Evolutionary conservation across 1,140 invertebrate species (phyloP), one percentile per base, ranked within the genome.

Genomic region (Brachionus rubens): DNA sequence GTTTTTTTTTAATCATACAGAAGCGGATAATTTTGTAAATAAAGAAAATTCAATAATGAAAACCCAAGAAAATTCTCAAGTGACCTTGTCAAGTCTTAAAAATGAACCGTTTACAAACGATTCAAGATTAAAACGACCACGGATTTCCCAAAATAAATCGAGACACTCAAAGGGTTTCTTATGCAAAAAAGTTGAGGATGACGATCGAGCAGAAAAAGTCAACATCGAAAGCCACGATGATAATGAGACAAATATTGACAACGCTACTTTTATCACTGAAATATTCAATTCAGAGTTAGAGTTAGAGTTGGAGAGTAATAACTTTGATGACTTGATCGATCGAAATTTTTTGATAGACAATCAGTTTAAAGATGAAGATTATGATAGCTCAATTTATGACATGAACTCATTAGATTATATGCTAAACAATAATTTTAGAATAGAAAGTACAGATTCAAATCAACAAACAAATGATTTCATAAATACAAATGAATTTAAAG

Each of bases 211-310:
- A 16, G n/a, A 46, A 7, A 46, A 46, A 14, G 14, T 46, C 43
- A 14, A 7, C 9, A 14, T 46, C n/a, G 9, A 46, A 46, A 14
- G 5, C n/a, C 36, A 28, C 14, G 59, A 65, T 14, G 26, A 46
- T 9, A 65, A 65, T 26, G 59, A 65, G 41, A 41, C 59, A 12
- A 65, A 12, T 43, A 41, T 24, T 14, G 59, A 65, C 10, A 65
- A 24, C 24, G 36, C 40, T 41, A 65, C 59, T 43, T 65, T 65
- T 65, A 65, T 65, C 2, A 65, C 59, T 0, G 59, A 65, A 65
- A 65, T 65, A 24, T 65, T 65, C n/a, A 65, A 65, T 43, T 43
- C 59, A 0, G 59, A 65, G 24, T 26, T 65, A 41, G 59, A 62
- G 21, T 65, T 28, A 0, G 59, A 65, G 19, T 40, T 62, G 33